Evolutionary conservation across 2,113 vertebrate species (phyloP).

Genomic region (Mesoclemmys tuberculata): DNA sequence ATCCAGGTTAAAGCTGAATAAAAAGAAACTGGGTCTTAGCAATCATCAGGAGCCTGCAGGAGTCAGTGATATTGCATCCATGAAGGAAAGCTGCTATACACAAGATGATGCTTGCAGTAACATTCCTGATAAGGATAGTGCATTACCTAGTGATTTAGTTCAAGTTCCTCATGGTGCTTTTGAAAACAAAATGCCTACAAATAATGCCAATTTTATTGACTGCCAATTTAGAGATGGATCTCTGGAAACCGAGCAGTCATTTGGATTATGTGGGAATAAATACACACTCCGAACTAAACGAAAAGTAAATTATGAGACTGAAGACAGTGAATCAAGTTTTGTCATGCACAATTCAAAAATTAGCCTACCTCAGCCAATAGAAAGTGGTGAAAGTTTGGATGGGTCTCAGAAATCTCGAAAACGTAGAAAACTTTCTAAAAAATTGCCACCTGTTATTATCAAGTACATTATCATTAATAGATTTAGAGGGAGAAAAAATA

Average conservation of each 20-base stretch:
- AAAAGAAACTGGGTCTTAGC: conserved; percentile 80
- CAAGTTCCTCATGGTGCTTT: conserved; percentile 76
- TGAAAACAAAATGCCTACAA: conserved; percentile 79
- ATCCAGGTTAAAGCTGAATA: conserved; percentile 87
- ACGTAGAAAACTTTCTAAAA: conserved; percentile 89
- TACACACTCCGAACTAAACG: conserved; percentile 94
- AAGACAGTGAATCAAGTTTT: conserved; percentile 87
- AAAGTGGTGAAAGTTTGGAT: conserved; percentile 80
- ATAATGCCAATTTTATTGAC: conserved; percentile 73
- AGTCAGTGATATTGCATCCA: conserved; percentile 61
- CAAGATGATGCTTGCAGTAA: conserved; percentile 75
- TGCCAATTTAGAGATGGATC: conserved; percentile 78
- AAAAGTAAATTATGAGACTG: conserved; percentile 89
- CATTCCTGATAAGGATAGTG: conserved; percentile 76
- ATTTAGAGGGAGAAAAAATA: conserved; percentile 99
- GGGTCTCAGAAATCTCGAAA: conserved; percentile 87
- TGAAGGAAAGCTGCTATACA: conserved; percentile 78
- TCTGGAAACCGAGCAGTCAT: conserved; percentile 82
- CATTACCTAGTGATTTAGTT: conserved; percentile 74
- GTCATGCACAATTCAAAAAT: conserved; percentile 82
- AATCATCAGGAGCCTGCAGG: conserved; percentile 74
- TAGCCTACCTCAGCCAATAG: conserved; percentile 75
- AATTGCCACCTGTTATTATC: conserved; percentile 95
- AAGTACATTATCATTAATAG: conserved; percentile 99
- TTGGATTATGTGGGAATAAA: conserved; percentile 91